Base-by-base conservation (phyloP, 2,888 invertebrate genomes). In the Epinotia demarniana region DNA sequence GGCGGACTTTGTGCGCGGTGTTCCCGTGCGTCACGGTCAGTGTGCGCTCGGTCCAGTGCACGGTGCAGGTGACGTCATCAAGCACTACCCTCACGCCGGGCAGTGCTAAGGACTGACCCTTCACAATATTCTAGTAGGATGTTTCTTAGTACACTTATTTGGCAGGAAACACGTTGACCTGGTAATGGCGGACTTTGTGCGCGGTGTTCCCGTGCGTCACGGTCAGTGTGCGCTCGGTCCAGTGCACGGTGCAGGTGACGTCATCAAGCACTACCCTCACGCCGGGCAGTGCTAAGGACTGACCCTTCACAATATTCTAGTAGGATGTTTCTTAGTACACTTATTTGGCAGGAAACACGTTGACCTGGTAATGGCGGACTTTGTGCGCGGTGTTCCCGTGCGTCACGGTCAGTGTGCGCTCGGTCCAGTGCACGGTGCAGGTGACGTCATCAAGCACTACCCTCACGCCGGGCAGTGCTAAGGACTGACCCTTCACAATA, bases 311-410 rank as follows among this genome's bases (percentile, higher is more conserved):
- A 2, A 27, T 27, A 27, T 3, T 27, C 23, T 27, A 27, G 23
- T 27, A 27, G 3, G 23, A 27, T 27, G 23, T 2, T 27, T 27
- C 23, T 27, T 27, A 3, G 23, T 13, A 46, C 13, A 90, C 93
- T 92, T 83, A 96, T 96, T 96, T 96, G 70, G 95, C 95, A 23
- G 96, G 96, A 95, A 97, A 98, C 19, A 96, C 95, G 69, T 95
- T 96, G 86, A 97, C 97, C 87, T 98, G 97, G 82, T 97, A 95
- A 88, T 98, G 97, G 58, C 96, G 95, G 33, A 98, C 94, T 63
- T 95, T 84, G 18, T 90, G 86, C 53, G 89, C 90, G 0, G 83
- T 87, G 61, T 90, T 91, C 16, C 90, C 91, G 80, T 95, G 90
- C 3, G 94, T 86, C 0, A 98, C 90, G 0, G 95, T 95, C 62